phyloP scores from a whole-genome alignment of 2,797 vertebrate species.

The Odontamblyopus lacepedii region DNA sequence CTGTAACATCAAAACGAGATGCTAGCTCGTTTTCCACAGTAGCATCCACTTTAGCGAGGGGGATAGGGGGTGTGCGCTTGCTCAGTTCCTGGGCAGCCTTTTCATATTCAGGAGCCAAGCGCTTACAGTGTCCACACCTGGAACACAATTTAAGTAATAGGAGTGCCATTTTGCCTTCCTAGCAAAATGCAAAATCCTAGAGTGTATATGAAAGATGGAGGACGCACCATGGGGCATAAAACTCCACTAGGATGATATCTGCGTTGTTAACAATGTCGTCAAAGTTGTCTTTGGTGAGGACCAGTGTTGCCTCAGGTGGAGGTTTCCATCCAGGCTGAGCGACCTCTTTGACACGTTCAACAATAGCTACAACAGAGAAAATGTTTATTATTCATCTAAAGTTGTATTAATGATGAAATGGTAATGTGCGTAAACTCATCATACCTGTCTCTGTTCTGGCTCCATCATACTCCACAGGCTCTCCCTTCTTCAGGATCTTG shows the following conservation, averaged over 20 bases:
- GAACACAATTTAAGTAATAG: background rate
- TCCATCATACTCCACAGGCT: slow-evolving; percentile 91
- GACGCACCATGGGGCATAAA: slow-evolving; percentile 96
- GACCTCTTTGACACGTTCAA: slow-evolving; percentile 88
- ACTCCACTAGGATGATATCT: slow-evolving; percentile 97
- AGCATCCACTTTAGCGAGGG: slow-evolving; percentile 91
- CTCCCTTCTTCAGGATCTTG: slow-evolving; percentile 94
- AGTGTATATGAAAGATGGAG: background rate
- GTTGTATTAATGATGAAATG: background rate
- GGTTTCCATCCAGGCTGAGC: slow-evolving; percentile 90
- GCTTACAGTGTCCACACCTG: slow-evolving; percentile 98
- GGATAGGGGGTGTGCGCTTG: slow-evolving; percentile 84
- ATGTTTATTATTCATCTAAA: background rate
- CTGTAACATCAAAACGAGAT: slow-evolving; percentile 84
- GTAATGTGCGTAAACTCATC: background rate
- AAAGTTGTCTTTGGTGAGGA: slow-evolving; percentile 93
- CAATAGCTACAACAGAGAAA: slow-evolving; percentile 81
- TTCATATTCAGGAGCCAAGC: slow-evolving; percentile 93
- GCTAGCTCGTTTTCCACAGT: slow-evolving; percentile 85
- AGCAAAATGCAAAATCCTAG: no score
- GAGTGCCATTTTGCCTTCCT: background rate
- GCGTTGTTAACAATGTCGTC: slow-evolving; percentile 86
- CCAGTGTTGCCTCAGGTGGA: slow-evolving; percentile 89
- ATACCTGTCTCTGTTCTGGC: slow-evolving; percentile 87
- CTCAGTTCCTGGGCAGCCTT: slow-evolving; percentile 91